These are phyloP conservation scores for Cyprinodon brontotheroides DNA, from an alignment of 2,113 vertebrate species.

Conservation along the genomic window DNA sequence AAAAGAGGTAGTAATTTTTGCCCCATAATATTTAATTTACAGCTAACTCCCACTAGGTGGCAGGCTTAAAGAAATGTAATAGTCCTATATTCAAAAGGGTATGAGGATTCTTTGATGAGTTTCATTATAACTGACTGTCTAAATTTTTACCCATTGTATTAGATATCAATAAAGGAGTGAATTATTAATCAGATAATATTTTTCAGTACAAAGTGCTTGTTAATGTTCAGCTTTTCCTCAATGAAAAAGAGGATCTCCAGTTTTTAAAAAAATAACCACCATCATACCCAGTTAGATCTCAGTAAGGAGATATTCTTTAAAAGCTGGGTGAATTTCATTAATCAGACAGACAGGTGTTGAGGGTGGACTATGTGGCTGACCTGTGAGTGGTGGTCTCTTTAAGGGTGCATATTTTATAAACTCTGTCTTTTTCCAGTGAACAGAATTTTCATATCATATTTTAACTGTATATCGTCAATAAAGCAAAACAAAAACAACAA, in stretches of 20 bases:
- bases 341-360: too few relatives aligned
- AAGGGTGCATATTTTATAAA: too few relatives aligned
- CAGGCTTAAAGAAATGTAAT: slow-evolving; percentile 37
- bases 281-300: neutral
- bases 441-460: too few relatives aligned
- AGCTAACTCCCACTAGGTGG: slow-evolving; percentile 66
- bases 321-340: too few relatives aligned
- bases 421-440: too few relatives aligned
- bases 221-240: neutral
- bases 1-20: neutral
- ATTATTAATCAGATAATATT: neutral
- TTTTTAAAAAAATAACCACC: neutral
- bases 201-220: neutral
- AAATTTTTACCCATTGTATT: too few relatives aligned
- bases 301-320: neutral
- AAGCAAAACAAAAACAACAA: too few relatives aligned
- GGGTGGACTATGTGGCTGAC: too few relatives aligned
- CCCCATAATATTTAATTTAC: neutral
- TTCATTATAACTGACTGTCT: neutral
- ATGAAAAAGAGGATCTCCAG: neutral
- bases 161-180: too few relatives aligned
- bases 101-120: neutral
- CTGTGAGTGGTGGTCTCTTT: too few relatives aligned
- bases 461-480: too few relatives aligned
- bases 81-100: neutral